Percentiles rank a stretch among this genome's conserved stretches.
phyloP scores from a whole-genome alignment of 1,140 invertebrate species.

The Zaprionus gabonicus region DNA sequence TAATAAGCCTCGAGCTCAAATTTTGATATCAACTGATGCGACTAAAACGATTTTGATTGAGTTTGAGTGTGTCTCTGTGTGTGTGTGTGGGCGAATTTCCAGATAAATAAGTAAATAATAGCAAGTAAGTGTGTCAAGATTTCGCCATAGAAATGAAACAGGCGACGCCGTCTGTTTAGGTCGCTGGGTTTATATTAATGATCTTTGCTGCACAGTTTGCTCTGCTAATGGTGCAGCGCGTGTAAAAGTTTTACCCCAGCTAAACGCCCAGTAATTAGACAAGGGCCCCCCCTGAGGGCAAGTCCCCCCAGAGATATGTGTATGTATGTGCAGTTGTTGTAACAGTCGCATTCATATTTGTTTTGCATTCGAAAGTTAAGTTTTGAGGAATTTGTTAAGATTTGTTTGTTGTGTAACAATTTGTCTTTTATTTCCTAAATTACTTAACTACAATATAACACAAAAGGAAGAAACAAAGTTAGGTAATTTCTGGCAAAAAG shows the following conservation, averaged over 20 bases:
- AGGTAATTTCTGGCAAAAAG: background rate
- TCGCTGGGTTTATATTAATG: conserved; percentile 37
- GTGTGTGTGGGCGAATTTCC: conserved; percentile 30
- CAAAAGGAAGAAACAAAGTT: background rate
- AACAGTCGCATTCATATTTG: conserved; percentile 41
- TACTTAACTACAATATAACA: background rate
- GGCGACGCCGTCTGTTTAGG: conserved; percentile 14
- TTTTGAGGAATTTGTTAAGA: conserved; percentile 3
- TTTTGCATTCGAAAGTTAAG: conserved; percentile 32
- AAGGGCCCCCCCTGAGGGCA: conserved; percentile 2
- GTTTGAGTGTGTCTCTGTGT: background rate
- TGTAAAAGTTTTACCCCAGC: conserved; percentile 29
- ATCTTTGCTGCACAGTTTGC: conserved; percentile 16
- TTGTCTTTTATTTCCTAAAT: background rate
- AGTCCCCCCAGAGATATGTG: background rate
- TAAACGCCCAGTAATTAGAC: conserved; percentile 61
- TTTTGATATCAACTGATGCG: conserved; percentile 47
- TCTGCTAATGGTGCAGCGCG: conserved; percentile 36
- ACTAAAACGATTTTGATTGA: conserved; percentile 47
- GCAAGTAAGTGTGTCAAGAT: conserved; percentile 55
- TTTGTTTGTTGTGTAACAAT: background rate
- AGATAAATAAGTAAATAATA: conserved; percentile 17
- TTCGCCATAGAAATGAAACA: conserved; percentile 16
- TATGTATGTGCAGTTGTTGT: conserved; percentile 16
- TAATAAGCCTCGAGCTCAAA: conserved; percentile 35